These are phyloP conservation scores for Acanthococcus lagerstroemiae DNA, from an alignment of 2,888 invertebrate genomes.

Conservation along the genomic window DNA sequence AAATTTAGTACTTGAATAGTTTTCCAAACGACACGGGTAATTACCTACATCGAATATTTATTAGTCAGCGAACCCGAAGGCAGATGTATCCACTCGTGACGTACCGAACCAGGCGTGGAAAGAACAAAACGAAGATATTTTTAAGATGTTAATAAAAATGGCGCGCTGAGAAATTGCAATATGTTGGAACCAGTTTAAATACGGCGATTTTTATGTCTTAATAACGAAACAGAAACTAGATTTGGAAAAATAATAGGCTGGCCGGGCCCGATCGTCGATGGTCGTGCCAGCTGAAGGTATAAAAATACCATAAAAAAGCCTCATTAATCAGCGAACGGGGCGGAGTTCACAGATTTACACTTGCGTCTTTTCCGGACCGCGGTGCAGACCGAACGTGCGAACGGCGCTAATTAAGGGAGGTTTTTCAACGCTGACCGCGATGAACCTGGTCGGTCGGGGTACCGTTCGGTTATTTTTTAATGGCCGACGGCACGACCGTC, in stretches of 20 bases:
- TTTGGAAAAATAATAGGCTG: slow-evolving; percentile 1
- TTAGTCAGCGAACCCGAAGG: too few species aligned
- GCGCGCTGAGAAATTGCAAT: not conserved
- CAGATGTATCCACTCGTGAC: too few species aligned
- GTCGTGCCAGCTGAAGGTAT: not conserved
- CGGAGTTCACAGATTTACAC: slow-evolving; percentile 31
- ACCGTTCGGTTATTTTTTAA: not conserved
- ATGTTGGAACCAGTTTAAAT: slow-evolving; percentile 12
- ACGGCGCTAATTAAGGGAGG: slow-evolving; percentile 26
- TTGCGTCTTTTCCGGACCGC: slow-evolving; percentile 12
- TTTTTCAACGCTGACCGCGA: slow-evolving; percentile 18
- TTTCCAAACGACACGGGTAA: too few species aligned
- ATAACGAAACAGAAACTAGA: slow-evolving; percentile 7
- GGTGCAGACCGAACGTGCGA: slow-evolving; percentile 13
- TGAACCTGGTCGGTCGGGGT: not conserved
- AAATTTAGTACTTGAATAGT: too few species aligned
- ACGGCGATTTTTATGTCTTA: slow-evolving; percentile 12
- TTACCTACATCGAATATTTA: too few species aligned
- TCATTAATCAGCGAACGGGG: slow-evolving; percentile 20
- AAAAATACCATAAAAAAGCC: slow-evolving; percentile 9
- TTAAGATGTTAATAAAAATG: slow-evolving; percentile 4
- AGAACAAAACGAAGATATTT: not conserved
- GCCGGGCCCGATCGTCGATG: not conserved
- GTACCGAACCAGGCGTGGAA: too few species aligned
- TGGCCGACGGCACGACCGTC: not conserved